phyloP scores from a whole-genome alignment of 2,797 vertebrate genomes.

The Rhinophrynus dorsalis region DNA sequence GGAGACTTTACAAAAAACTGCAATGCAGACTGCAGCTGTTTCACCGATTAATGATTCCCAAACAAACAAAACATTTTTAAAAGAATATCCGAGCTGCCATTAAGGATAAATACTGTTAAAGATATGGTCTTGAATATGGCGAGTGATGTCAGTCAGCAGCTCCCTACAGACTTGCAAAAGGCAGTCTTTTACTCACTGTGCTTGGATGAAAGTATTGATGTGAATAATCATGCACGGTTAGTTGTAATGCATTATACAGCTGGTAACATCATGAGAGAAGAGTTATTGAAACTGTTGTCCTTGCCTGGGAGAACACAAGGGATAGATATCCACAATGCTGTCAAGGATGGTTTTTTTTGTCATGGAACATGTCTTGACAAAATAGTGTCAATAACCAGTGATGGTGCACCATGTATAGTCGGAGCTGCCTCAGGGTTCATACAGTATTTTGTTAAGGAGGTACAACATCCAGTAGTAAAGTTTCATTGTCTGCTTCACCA shows the following conservation, averaged over 20 bases:
- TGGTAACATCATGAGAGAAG: constrained; percentile 10
- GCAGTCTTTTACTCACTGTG: constrained; percentile 3
- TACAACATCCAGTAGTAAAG: constrained; percentile 17
- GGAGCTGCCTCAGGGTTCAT: constrained; percentile 6
- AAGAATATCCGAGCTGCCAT: constrained; percentile 23
- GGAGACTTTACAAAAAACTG: constrained; percentile 20
- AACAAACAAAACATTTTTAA: constrained; percentile 34
- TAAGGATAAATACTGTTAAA: constrained; percentile 36
- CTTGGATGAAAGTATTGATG: constrained; percentile 19
- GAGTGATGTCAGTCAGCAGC: background rate
- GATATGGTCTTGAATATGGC: constrained; percentile 21
- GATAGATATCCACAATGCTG: constrained; percentile 27
- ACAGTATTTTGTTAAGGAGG: constrained; percentile 24
- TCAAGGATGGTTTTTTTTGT: constrained; percentile 30
- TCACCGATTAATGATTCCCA: constrained; percentile 35
- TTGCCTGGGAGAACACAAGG: constrained; percentile 19
- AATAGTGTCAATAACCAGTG: background rate
- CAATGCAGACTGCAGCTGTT: constrained; percentile 10
- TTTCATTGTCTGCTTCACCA: constrained; percentile 24
- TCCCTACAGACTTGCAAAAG: background rate
- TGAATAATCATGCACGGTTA: constrained; percentile 13
- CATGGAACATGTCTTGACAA: constrained; percentile 28
- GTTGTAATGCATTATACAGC: constrained; percentile 1
- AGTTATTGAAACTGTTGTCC: background rate
- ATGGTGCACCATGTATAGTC: constrained; percentile 27